Conservation (phyloP, 2,797 vertebrate genomes). For the Smutsia temminckii region DNA sequence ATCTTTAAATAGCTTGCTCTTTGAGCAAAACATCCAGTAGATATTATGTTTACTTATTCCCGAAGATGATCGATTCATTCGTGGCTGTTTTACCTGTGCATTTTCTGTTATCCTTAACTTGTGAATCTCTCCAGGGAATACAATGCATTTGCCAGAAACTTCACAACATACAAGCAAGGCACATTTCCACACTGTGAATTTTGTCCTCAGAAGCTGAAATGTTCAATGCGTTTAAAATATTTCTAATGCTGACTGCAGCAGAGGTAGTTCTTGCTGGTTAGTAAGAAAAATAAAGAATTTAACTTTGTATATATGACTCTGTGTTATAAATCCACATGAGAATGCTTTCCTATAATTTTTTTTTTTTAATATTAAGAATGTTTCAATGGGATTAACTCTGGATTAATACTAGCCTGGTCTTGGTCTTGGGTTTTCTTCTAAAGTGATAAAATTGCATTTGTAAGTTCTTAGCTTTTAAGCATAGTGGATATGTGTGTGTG, state of each 20-base stretch:
- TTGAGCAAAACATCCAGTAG: neutral
- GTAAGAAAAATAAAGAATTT: slow-evolving; percentile 29
- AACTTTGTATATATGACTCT: slow-evolving; percentile 13
- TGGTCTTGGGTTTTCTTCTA: neutral
- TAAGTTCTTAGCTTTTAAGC: neutral
- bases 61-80: slow-evolving; percentile 22
- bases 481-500: neutral
- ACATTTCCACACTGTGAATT: slow-evolving; percentile 1
- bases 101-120: slow-evolving; percentile 32
- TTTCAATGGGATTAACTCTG: neutral
- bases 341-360: neutral
- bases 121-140: neutral
- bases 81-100: neutral
- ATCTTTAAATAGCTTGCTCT: neutral
- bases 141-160: slow-evolving; percentile 19
- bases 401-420: neutral
- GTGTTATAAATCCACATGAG: neutral
- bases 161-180: neutral
- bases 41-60: slow-evolving; percentile 47
- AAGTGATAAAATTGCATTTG: neutral
- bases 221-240: slow-evolving; percentile 40
- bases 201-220: slow-evolving; percentile 22
- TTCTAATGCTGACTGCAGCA: neutral
- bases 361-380: neutral
- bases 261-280: neutral